These are phyloP conservation scores for Apocheima hispidaria DNA, from an alignment of 2,888 invertebrate species.

Conservation along the genomic window DNA sequence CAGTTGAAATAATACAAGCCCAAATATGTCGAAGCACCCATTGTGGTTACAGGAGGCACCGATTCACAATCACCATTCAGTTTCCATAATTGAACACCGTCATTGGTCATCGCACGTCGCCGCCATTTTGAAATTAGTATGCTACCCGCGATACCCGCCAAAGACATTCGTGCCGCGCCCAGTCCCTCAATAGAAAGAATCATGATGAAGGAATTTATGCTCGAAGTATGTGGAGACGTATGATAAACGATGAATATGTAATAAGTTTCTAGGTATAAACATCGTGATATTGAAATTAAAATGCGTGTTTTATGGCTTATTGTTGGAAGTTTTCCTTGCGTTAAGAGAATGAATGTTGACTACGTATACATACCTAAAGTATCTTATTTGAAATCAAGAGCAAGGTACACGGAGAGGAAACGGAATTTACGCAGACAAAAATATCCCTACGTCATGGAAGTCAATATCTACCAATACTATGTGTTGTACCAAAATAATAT, in stretches of 20 bases:
- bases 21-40: conserved; percentile 72
- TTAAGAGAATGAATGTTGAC: not conserved
- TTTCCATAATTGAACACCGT: conserved; percentile 63
- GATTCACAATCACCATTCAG: conserved; percentile 61
- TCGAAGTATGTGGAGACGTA: conserved; percentile 49
- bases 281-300: conserved; percentile 24
- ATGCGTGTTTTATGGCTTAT: conserved; percentile 22
- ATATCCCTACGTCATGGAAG: too few relatives aligned
- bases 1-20: conserved; percentile 53
- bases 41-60: conserved; percentile 62
- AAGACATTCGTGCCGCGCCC: conserved; percentile 80
- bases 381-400: not conserved
- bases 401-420: not conserved
- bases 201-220: conserved; percentile 81
- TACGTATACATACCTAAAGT: not conserved
- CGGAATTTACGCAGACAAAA: not conserved
- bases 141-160: conserved; percentile 72
- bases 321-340: conserved; percentile 5
- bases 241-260: conserved; percentile 37
- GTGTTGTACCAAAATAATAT: too few relatives aligned
- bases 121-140: conserved; percentile 71
- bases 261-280: conserved; percentile 43
- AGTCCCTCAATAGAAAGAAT: conserved; percentile 80
- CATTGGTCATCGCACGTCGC: conserved; percentile 66
- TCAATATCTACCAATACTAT: too few relatives aligned